phyloP scores from a whole-genome alignment of 2,888 invertebrate genomes.

The Harpagoxenus sublaevis region DNA sequence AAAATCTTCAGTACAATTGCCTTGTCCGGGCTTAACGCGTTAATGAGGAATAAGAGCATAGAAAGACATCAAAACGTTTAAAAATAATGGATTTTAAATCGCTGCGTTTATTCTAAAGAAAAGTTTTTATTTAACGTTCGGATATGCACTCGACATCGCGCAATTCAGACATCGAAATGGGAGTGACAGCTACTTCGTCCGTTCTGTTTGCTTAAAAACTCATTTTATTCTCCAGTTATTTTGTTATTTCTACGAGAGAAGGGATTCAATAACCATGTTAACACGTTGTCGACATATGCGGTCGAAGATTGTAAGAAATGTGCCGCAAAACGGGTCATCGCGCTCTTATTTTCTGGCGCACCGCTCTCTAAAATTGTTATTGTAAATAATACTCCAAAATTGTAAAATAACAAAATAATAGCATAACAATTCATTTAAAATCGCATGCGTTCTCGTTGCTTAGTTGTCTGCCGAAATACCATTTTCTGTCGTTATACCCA shows the following conservation, averaged over 20 bases:
- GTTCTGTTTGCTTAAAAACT: background rate
- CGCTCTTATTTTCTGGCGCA: background rate
- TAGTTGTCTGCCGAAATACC: background rate
- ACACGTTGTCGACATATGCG: background rate
- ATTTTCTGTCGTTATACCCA: slow-evolving; percentile 11
- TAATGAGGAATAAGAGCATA: background rate
- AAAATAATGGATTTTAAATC: background rate
- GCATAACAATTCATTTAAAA: background rate
- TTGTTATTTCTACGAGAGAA: background rate
- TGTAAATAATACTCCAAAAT: too few species aligned
- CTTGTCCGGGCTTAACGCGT: slow-evolving; percentile 4
- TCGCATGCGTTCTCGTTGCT: background rate
- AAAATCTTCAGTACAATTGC: slow-evolving; percentile 19
- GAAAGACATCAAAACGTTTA: slow-evolving; percentile 1
- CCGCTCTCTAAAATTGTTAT: background rate
- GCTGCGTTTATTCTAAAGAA: slow-evolving; percentile 2
- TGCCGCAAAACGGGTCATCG: background rate
- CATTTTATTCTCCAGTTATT: background rate
- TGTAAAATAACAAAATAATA: slow-evolving; percentile 15
- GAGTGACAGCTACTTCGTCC: too few species aligned
- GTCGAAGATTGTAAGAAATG: background rate
- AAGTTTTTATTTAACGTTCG: background rate
- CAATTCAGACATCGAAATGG: slow-evolving; percentile 5
- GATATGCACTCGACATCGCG: background rate
- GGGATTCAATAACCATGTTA: background rate